phyloP scores from a whole-genome alignment of 2,888 invertebrate genomes.

The Amorpha juglandis region DNA sequence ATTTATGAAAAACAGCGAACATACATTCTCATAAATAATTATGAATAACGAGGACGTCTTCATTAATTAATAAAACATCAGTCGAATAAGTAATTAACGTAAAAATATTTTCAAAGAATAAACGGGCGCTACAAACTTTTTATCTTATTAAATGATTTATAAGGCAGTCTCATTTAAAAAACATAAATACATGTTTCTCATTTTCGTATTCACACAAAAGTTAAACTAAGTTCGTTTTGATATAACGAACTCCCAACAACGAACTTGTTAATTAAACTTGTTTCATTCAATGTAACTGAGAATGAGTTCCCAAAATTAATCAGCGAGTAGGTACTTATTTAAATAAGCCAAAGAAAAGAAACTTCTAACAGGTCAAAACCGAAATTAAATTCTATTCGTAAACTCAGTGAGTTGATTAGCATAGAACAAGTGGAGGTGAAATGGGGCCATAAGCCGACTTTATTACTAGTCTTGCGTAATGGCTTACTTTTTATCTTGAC shows the following conservation, averaged over 20 bases:
- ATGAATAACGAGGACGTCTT: neutral
- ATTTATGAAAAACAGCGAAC: no score
- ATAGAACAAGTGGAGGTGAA: conserved; percentile 74
- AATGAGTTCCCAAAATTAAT: conserved; percentile 77
- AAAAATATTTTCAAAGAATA: neutral
- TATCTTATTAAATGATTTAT: neutral
- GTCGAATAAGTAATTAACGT: neutral
- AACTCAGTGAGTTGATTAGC: conserved; percentile 66
- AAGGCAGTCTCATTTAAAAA: neutral
- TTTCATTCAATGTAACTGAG: conserved; percentile 75
- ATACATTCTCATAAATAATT: no score
- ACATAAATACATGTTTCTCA: conserved; percentile 1
- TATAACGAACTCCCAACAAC: conserved; percentile 48
- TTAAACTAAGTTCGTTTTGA: conserved; percentile 30
- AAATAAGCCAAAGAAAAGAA: conserved; percentile 71
- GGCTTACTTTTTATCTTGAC: neutral
- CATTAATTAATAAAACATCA: neutral
- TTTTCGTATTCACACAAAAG: conserved; percentile 20
- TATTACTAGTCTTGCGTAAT: conserved; percentile 12
- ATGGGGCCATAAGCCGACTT: conserved; percentile 16
- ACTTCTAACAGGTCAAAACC: conserved; percentile 64
- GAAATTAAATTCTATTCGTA: conserved; percentile 74
- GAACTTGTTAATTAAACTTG: conserved; percentile 79
- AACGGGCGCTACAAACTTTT: neutral
- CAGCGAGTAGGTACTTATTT: conserved; percentile 60